These are phyloP conservation scores for Melospiza melodia DNA, from an alignment of 2,113 vertebrate species.

Conservation along the genomic window DNA sequence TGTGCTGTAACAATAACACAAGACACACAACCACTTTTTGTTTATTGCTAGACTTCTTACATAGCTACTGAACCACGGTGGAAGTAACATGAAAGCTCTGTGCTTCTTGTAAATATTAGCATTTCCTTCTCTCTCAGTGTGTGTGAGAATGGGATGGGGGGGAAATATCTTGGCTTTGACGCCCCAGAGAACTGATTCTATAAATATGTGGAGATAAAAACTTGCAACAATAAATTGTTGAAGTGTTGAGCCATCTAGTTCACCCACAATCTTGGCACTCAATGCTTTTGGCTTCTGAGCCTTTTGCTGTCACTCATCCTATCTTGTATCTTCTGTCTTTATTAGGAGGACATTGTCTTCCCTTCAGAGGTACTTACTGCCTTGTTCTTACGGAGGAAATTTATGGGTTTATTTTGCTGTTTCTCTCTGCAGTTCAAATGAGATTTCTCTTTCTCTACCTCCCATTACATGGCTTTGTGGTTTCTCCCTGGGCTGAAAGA, in stretches of 20 bases:
- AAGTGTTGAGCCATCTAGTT: not conserved
- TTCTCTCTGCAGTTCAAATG: not conserved
- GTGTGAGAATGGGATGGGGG: not conserved
- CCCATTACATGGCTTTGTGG: not conserved
- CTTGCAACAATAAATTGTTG: not conserved
- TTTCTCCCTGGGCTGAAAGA: not conserved
- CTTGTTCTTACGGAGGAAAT: not conserved
- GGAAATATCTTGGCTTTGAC: not conserved
- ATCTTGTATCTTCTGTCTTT: not conserved
- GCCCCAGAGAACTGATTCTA: not conserved
- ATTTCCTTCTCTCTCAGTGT: slow-evolving; percentile 20
- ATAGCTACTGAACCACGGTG: slow-evolving; percentile 55
- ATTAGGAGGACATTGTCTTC: not conserved
- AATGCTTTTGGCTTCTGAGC: not conserved
- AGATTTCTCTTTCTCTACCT: not conserved
- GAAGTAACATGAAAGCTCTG: slow-evolving; percentile 56
- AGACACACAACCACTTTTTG: slow-evolving; percentile 44
- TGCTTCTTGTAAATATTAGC: slow-evolving; percentile 51
- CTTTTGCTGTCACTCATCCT: not conserved
- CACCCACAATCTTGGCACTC: not conserved
- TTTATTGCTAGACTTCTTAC: slow-evolving; percentile 57
- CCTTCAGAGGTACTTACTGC: not conserved
- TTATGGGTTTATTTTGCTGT: not conserved
- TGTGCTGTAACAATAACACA: slow-evolving; percentile 56
- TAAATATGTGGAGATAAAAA: not conserved